Evolutionary conservation across 2,888 invertebrate genomes (phyloP).

Genomic region (Cremastobaeus sp.): DNA sequence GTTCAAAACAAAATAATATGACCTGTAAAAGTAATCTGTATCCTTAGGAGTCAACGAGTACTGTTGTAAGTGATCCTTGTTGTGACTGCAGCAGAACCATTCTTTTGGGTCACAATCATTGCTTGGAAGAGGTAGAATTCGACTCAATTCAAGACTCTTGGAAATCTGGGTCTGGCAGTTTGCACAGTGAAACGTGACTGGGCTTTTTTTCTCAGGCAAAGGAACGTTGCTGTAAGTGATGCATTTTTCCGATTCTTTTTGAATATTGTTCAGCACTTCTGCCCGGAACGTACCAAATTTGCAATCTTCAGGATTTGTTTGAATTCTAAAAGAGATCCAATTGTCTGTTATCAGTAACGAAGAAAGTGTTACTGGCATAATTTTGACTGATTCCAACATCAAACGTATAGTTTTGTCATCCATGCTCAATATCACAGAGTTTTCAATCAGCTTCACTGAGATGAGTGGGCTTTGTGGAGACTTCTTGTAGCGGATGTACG

Average conservation of each 20-base stretch:
- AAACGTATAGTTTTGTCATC: conserved; percentile 64
- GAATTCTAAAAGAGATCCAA: conserved; percentile 74
- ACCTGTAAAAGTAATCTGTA: conserved; percentile 72
- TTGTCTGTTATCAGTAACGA: conserved; percentile 67
- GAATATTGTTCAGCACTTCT: conserved; percentile 65
- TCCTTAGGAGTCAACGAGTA: conserved; percentile 64
- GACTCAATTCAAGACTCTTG: conserved; percentile 65
- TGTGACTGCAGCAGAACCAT: conserved; percentile 75
- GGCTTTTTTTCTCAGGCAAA: conserved; percentile 62
- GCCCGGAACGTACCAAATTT: conserved; percentile 71
- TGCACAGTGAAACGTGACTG: conserved; percentile 66
- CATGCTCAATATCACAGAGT: conserved; percentile 66
- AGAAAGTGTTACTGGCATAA: conserved; percentile 72
- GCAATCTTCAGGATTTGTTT: conserved; percentile 69
- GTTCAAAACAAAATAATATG: conserved; percentile 69
- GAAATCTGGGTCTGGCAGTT: conserved; percentile 67
- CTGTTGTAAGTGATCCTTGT: not conserved
- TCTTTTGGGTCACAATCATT: conserved; percentile 72
- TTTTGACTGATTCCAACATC: conserved; percentile 65
- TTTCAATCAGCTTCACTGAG: conserved; percentile 68
- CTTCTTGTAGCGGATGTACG: conserved; percentile 68
- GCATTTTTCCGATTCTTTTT: not conserved
- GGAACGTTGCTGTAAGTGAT: conserved; percentile 40
- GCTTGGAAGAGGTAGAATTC: conserved; percentile 72
- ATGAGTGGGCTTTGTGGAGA: conserved; percentile 61